phyloP scores from a whole-genome alignment of 1,140 invertebrate genomes.

The Adoxophyes honmai region DNA sequence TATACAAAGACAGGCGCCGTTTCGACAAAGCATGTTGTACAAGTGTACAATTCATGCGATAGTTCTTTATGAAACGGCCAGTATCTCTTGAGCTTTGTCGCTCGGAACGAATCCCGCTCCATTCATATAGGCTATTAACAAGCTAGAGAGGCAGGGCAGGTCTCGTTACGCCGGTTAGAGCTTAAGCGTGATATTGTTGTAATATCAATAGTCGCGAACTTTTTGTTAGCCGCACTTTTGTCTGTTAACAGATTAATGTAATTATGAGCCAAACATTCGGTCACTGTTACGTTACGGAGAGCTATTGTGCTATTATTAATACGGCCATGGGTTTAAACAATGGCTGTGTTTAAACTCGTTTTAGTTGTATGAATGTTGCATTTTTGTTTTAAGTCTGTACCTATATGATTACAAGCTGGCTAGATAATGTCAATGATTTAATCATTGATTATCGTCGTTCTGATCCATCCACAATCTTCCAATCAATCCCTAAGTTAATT shows the following conservation, averaged over 20 bases:
- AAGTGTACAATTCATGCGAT: slow-evolving; percentile 74
- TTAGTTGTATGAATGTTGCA: too few species aligned
- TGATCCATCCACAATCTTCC: too few species aligned
- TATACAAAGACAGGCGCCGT: slow-evolving; percentile 65
- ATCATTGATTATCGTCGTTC: too few species aligned
- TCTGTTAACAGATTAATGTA: slow-evolving; percentile 57
- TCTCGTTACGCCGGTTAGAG: slow-evolving; percentile 59
- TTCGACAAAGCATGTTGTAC: slow-evolving; percentile 67
- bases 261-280: slow-evolving; percentile 51
- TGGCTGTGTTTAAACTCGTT: slow-evolving; percentile 28
- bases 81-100: slow-evolving; percentile 53
- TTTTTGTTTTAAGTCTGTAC: too few species aligned
- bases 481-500: too few species aligned
- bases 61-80: slow-evolving; percentile 68
- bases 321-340: slow-evolving; percentile 18
- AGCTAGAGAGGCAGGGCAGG: slow-evolving; percentile 28
- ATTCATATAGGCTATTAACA: slow-evolving; percentile 29
- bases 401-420: too few species aligned
- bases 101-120: slow-evolving; percentile 35
- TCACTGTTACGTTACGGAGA: slow-evolving; percentile 34
- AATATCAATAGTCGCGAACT: slow-evolving; percentile 71
- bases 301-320: background rate
- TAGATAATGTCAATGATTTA: too few species aligned
- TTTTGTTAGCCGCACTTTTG: slow-evolving; percentile 65
- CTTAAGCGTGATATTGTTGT: slow-evolving; percentile 68